phyloP scores from a whole-genome alignment of 2,113 vertebrate species.

The Elaphurus davidianus region DNA sequence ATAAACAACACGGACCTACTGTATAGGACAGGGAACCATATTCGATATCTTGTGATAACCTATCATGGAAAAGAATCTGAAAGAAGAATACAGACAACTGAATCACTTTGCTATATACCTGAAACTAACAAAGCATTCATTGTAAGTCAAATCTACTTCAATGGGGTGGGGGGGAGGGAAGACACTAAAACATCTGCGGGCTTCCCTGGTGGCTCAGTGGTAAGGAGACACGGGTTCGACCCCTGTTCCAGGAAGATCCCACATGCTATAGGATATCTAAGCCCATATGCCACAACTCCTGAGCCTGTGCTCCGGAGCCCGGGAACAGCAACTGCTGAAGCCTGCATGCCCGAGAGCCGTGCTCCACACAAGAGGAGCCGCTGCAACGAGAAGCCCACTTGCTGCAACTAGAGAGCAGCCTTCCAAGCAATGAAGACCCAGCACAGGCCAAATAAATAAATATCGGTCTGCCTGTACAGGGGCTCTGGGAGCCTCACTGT shows the following conservation, averaged over 20 bases:
- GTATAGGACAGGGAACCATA: not conserved
- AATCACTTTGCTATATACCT: not conserved
- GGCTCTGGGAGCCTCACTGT: not conserved
- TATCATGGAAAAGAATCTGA: not conserved
- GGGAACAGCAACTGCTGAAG: not conserved
- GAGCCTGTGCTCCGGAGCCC: not conserved
- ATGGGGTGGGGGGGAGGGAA: not conserved
- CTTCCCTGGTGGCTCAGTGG: not conserved
- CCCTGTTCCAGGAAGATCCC: not conserved
- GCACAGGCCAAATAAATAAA: not conserved
- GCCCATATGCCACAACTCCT: not conserved
- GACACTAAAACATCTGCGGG: not conserved
- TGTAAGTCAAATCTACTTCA: not conserved
- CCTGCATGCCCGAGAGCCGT: not conserved
- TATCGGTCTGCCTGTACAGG: accelerated
- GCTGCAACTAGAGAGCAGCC: not conserved
- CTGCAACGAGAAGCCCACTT: not conserved
- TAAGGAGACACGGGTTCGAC: accelerated
- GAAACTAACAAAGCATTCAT: not conserved
- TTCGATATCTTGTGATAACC: not conserved
- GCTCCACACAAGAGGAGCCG: not conserved
- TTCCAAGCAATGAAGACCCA: not conserved
- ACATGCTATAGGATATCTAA: not conserved
- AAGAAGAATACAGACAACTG: not conserved
- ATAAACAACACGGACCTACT: not conserved